A percentile compares a stretch with the other conserved stretches of the same genome.
phyloP scores from a whole-genome alignment of 2,888 invertebrate species.

The Timandra comae region DNA sequence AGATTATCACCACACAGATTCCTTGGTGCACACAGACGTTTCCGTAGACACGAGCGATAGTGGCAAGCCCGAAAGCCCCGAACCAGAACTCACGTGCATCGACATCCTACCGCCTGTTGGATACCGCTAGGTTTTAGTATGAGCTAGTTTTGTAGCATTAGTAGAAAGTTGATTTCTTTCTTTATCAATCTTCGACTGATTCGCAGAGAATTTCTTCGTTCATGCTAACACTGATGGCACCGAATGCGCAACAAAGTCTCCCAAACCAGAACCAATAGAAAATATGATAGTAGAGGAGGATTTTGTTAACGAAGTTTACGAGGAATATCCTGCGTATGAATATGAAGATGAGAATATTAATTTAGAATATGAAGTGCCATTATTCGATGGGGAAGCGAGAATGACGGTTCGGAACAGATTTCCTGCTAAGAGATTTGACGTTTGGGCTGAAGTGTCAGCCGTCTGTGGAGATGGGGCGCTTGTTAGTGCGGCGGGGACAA shows the following conservation, averaged over 20 bases:
- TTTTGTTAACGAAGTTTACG: slow-evolving; percentile 45
- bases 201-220: slow-evolving; percentile 53
- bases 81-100: slow-evolving; percentile 58
- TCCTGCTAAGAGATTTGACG: slow-evolving; percentile 63
- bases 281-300: slow-evolving; percentile 26
- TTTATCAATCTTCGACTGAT: slow-evolving; percentile 37
- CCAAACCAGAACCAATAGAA: slow-evolving; percentile 13
- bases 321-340: slow-evolving; percentile 47
- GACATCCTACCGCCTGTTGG: slow-evolving; percentile 65
- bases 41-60: slow-evolving; percentile 67
- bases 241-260: slow-evolving; percentile 32
- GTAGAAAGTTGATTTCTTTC: slow-evolving; percentile 28
- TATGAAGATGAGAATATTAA: slow-evolving; percentile 45
- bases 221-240: slow-evolving; percentile 28
- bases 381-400: slow-evolving; percentile 60
- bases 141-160: slow-evolving; percentile 31
- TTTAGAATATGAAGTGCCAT: slow-evolving; percentile 51
- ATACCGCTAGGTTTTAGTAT: slow-evolving; percentile 53
- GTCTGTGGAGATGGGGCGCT: slow-evolving; percentile 60
- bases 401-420: slow-evolving; percentile 54
- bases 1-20: slow-evolving; percentile 37
- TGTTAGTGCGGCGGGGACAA: slow-evolving; percentile 55
- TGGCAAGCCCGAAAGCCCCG: slow-evolving; percentile 67
- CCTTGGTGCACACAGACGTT: slow-evolving; percentile 48
- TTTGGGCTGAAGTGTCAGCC: slow-evolving; percentile 65